Conservation (phyloP, 2,888 invertebrate genomes). For the Caenorhabditis imperialis region DNA sequence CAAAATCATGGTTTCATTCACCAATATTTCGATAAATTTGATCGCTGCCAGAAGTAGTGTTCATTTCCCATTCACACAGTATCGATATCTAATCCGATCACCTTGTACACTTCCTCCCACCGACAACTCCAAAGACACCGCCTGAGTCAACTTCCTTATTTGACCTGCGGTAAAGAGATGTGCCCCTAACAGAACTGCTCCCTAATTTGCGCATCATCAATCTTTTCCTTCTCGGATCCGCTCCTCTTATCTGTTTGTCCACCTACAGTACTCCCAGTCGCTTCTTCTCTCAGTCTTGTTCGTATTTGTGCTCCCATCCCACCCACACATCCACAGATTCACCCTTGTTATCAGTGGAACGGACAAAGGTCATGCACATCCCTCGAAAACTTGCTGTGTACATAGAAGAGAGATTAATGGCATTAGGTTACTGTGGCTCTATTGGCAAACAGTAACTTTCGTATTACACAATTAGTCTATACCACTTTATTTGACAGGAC, state of each 20-base stretch:
- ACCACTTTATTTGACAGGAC: constrained; percentile 28
- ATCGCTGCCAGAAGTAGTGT: no score
- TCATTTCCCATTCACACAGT: no score
- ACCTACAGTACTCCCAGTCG: constrained; percentile 38
- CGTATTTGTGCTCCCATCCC: no score
- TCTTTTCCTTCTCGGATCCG: constrained; percentile 20
- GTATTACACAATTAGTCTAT: constrained; percentile 1
- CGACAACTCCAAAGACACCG: neutral
- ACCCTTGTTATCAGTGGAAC: constrained; percentile 24
- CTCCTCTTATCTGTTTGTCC: constrained; percentile 24
- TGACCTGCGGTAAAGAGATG: constrained; percentile 23
- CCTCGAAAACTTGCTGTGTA: constrained; percentile 37
- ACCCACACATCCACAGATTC: no score
- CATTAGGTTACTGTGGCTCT: no score
- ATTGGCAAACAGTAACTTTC: neutral
- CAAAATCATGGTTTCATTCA: no score
- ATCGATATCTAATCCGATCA: no score
- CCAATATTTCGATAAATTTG: no score
- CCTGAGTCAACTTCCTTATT: constrained; percentile 28
- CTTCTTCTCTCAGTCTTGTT: constrained; percentile 1
- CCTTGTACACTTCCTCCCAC: no score
- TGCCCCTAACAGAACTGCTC: constrained; percentile 36
- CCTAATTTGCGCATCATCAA: constrained; percentile 52
- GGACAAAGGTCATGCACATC: constrained; percentile 48
- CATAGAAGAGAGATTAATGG: constrained; percentile 9